A percentile compares a stretch with the other conserved stretches of the same genome.
Conservation (phyloP, 2,888 invertebrate species). For the Agrotis exclamationis region DNA sequence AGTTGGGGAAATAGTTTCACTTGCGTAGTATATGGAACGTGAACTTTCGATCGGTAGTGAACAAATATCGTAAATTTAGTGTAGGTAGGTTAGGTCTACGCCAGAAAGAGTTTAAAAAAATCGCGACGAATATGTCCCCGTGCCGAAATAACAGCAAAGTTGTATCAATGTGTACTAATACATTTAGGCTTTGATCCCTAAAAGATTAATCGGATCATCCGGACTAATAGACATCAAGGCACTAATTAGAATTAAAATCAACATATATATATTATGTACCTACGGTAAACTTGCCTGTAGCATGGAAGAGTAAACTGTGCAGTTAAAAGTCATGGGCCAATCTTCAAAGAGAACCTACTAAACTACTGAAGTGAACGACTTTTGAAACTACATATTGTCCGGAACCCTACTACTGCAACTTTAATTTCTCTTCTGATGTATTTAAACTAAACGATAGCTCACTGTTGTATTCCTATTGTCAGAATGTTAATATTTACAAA, state of each 20-base stretch:
- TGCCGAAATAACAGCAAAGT: constrained; percentile 1
- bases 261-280: constrained; percentile 3
- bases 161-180: constrained; percentile 8
- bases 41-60: background rate
- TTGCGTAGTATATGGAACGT: background rate
- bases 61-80: background rate
- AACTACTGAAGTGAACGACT: background rate
- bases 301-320: background rate
- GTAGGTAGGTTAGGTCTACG: no score
- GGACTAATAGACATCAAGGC: constrained; percentile 2
- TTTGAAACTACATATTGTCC: background rate
- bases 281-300: background rate
- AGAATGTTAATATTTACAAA: no score
- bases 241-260: constrained; percentile 33
- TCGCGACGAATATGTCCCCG: background rate
- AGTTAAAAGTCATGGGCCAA: background rate
- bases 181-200: constrained; percentile 5
- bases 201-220: constrained; percentile 30
- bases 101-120: background rate
- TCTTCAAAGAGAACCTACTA: background rate
- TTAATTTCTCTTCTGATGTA: background rate
- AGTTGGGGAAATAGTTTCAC: constrained; percentile 2
- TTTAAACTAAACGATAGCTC: no score
- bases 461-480: background rate
- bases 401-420: background rate